These are phyloP conservation scores for Alfaro cultratus DNA, from an alignment of 2,797 vertebrate species.

Conservation along the genomic window DNA sequence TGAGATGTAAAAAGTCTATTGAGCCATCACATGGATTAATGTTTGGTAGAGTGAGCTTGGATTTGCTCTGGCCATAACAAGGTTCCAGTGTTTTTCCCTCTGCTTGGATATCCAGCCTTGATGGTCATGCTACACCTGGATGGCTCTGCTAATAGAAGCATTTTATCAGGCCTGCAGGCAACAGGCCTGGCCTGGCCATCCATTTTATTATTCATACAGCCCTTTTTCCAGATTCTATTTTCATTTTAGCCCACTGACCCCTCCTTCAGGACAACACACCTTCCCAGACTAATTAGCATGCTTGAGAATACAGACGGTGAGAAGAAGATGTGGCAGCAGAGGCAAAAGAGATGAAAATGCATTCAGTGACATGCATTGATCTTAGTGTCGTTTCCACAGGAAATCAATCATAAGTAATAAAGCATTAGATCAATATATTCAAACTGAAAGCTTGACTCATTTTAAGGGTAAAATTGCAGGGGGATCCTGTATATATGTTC, in stretches of 20 bases:
- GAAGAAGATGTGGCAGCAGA: conserved; percentile 25
- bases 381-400: conserved; percentile 27
- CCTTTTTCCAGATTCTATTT: conserved; percentile 53
- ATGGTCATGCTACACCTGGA: conserved; percentile 77
- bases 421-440: conserved; percentile 43
- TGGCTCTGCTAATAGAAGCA: conserved; percentile 79
- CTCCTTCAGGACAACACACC: conserved; percentile 32
- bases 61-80: conserved; percentile 69
- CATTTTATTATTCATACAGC: conserved; percentile 71
- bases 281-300: conserved; percentile 32
- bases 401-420: conserved; percentile 35
- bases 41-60: conserved; percentile 64
- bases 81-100: conserved; percentile 49
- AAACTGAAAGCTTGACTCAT: conserved; percentile 3
- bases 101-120: conserved; percentile 66
- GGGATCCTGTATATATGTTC: not conserved
- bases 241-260: conserved; percentile 65
- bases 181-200: conserved; percentile 51
- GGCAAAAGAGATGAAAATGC: conserved; percentile 12
- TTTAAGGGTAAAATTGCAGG: not conserved
- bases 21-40: conserved; percentile 72
- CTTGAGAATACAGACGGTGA: conserved; percentile 26
- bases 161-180: conserved; percentile 75
- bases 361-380: conserved; percentile 10
- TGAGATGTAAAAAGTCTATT: conserved; percentile 64